A percentile compares a stretch with the other conserved stretches of the same genome.
phyloP scores from a whole-genome alignment of 2,113 vertebrate species.

The Gallinago undulata region DNA sequence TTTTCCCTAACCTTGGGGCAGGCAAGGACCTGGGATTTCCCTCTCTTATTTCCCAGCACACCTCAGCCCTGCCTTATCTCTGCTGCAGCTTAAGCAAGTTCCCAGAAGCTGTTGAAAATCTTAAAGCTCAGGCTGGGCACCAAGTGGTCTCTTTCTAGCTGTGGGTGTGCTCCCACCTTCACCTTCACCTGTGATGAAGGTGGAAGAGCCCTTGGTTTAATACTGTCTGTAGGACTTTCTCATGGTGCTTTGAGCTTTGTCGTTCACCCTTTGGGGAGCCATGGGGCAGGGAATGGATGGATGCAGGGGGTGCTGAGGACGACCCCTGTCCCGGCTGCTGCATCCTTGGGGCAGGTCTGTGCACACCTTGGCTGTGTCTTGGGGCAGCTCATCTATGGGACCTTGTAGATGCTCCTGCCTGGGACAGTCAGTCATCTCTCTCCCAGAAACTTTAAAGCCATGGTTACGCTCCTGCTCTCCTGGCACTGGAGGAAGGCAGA shows the following conservation, averaged over 20 bases:
- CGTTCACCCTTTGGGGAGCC: neutral
- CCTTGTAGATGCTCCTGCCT: rapidly evolving
- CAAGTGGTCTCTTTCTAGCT: neutral
- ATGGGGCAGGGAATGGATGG: neutral
- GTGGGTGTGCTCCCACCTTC: neutral
- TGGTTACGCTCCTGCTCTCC: neutral
- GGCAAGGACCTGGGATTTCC: neutral
- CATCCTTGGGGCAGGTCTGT: neutral
- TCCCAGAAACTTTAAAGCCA: neutral
- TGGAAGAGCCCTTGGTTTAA: neutral
- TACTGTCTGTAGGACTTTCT: neutral
- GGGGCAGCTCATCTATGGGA: neutral
- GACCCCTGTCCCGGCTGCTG: neutral
- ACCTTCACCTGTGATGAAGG: rapidly evolving
- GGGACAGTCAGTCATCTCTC: neutral
- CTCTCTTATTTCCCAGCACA: neutral
- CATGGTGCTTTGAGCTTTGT: neutral
- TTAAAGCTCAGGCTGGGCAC: neutral
- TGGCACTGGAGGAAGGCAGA: neutral
- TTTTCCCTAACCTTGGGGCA: neutral
- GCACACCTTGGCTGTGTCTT: neutral
- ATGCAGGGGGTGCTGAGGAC: neutral
- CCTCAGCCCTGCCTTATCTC: neutral
- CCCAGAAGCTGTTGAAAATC: neutral
- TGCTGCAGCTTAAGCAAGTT: neutral